A percentile compares a stretch with the other conserved stretches of the same genome.
phyloP scores from a whole-genome alignment of 2,797 vertebrate species.

The Tenualosa ilisha region DNA sequence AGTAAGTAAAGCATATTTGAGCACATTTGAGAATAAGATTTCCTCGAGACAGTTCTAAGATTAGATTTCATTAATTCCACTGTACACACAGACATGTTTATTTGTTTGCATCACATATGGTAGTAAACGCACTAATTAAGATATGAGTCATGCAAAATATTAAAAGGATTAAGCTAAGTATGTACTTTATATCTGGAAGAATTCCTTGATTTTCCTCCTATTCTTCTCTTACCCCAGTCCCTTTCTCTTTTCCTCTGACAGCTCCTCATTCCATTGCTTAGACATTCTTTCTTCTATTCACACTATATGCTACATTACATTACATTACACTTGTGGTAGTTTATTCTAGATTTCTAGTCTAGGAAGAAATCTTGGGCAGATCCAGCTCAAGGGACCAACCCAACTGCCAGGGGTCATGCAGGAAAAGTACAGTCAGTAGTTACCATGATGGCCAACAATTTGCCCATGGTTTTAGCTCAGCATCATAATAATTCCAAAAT shows the following conservation, averaged over 20 bases:
- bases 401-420: too few relatives aligned
- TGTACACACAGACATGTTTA: background rate
- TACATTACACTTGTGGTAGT: too few relatives aligned
- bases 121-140: background rate
- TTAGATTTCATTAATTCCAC: background rate
- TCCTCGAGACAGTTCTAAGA: background rate
- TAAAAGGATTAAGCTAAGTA: slow-evolving; percentile 47
- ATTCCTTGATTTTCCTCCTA: background rate
- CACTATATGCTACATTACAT: too few relatives aligned
- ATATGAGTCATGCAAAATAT: slow-evolving; percentile 28
- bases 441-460: too few relatives aligned
- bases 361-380: too few relatives aligned
- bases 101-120: background rate
- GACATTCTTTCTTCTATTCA: background rate
- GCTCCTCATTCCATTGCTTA: background rate
- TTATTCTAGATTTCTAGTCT: too few relatives aligned
- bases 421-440: too few relatives aligned
- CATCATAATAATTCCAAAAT: too few relatives aligned
- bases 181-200: slow-evolving; percentile 2
- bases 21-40: background rate
- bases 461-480: too few relatives aligned
- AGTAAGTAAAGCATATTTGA: too few relatives aligned
- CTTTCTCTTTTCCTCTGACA: background rate
- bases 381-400: too few relatives aligned
- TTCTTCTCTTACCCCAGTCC: background rate